phyloP scores from a whole-genome alignment of 1,140 invertebrate genomes.

The Microplitis demolitor region DNA sequence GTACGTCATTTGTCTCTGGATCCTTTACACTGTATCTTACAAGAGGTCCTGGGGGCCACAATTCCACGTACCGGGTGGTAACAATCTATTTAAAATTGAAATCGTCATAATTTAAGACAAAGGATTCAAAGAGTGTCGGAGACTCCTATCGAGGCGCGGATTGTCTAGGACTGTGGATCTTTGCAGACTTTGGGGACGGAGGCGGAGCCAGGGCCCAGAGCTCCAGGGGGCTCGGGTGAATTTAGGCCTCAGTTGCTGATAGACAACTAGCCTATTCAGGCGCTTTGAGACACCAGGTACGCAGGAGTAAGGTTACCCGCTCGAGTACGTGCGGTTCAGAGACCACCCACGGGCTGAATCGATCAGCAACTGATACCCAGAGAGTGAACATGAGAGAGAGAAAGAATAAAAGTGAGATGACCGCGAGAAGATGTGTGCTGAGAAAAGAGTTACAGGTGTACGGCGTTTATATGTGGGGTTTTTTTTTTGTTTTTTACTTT shows the following conservation, averaged over 20 bases:
- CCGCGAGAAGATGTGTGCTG: neutral
- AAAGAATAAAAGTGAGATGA: constrained; percentile 15
- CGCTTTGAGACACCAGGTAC: constrained; percentile 42
- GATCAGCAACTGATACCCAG: constrained; percentile 54
- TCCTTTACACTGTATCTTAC: constrained; percentile 49
- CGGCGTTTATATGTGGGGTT: constrained; percentile 8
- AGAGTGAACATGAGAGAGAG: constrained; percentile 19
- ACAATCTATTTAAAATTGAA: neutral
- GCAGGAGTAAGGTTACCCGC: constrained; percentile 48
- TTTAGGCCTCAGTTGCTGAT: too few species aligned
- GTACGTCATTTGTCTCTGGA: constrained; percentile 56
- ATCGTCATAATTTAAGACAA: too few species aligned
- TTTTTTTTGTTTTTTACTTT: neutral
- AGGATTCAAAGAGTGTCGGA: too few species aligned
- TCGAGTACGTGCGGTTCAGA: constrained; percentile 38
- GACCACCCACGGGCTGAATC: constrained; percentile 58
- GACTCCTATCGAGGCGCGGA: too few species aligned
- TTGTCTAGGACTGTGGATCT: too few species aligned
- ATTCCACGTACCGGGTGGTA: constrained; percentile 25
- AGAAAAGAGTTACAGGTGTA: constrained; percentile 53
- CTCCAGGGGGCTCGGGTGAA: too few species aligned
- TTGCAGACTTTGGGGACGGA: too few species aligned
- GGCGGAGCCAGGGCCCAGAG: too few species aligned
- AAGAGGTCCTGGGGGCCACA: constrained; percentile 17
- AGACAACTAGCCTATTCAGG: neutral